phyloP scores from a whole-genome alignment of 2,797 vertebrate species.

The Sternarchorhynchus goeldii region DNA sequence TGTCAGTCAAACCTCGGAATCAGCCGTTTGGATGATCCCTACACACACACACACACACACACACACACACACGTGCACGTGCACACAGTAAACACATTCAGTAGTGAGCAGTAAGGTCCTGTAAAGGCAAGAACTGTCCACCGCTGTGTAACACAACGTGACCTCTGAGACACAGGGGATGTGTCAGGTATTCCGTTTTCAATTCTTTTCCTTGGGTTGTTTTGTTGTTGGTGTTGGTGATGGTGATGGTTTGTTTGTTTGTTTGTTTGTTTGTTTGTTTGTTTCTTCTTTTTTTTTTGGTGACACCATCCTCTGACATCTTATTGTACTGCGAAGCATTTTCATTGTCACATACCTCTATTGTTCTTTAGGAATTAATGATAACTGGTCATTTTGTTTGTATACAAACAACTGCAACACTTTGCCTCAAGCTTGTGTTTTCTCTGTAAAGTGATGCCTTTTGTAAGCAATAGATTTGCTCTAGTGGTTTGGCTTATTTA shows the following conservation, averaged over 20 bases:
- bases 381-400: constrained; percentile 59
- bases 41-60: constrained; percentile 41
- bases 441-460: constrained; percentile 75
- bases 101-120: constrained; percentile 10
- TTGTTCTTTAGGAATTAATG: constrained; percentile 40
- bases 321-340: constrained; percentile 62
- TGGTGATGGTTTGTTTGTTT: constrained; percentile 1
- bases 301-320: constrained; percentile 47
- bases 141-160: constrained; percentile 61
- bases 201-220: constrained; percentile 48
- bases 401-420: constrained; percentile 55
- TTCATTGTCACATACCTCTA: constrained; percentile 54
- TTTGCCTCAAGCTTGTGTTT: constrained; percentile 67
- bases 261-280: constrained; percentile 40
- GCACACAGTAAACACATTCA: constrained; percentile 15
- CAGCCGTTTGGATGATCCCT: constrained; percentile 34
- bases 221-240: constrained; percentile 26
- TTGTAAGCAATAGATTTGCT: constrained; percentile 78
- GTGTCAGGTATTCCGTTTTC: constrained; percentile 41
- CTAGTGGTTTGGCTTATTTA: constrained; percentile 72
- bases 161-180: constrained; percentile 59
- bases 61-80: constrained; percentile 31
- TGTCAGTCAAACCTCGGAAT: constrained; percentile 48
- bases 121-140: constrained; percentile 47
- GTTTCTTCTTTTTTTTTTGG: constrained; percentile 48